phyloP scores from a whole-genome alignment of 2,797 vertebrate genomes.

The Crypturellus tataupa region DNA sequence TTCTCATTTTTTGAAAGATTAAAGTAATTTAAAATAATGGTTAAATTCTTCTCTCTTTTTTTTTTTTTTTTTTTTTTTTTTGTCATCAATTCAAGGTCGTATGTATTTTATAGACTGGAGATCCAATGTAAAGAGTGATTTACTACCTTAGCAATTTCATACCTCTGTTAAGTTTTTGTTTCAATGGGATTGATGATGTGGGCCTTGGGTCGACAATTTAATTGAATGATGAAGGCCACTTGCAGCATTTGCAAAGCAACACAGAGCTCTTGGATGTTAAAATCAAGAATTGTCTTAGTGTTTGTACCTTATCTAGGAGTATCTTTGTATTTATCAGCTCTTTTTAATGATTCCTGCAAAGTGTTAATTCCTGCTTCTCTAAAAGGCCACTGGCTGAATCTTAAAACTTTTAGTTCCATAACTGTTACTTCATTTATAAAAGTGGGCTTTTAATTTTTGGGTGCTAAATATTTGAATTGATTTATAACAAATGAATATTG shows the following conservation, averaged over 20 bases:
- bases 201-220: constrained; percentile 60
- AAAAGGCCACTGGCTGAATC: background rate
- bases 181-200: constrained; percentile 48
- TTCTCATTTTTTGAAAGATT: background rate
- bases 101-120: constrained; percentile 41
- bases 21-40: background rate
- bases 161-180: constrained; percentile 36
- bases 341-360: background rate
- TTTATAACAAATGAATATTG: background rate
- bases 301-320: background rate
- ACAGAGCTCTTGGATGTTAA: constrained; percentile 12
- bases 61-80: background rate
- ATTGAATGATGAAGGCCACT: constrained; percentile 46
- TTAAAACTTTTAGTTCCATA: background rate
- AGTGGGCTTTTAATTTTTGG: background rate
- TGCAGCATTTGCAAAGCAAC: constrained; percentile 33
- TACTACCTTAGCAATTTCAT: background rate
- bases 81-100: constrained; percentile 51
- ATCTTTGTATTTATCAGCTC: background rate
- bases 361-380: background rate
- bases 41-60: background rate
- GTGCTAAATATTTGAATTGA: no score
- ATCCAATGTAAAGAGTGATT: constrained; percentile 63
- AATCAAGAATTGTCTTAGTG: background rate
- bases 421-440: background rate